phyloP scores from a whole-genome alignment of 2,113 vertebrate genomes.

The Anoura caudifer region DNA sequence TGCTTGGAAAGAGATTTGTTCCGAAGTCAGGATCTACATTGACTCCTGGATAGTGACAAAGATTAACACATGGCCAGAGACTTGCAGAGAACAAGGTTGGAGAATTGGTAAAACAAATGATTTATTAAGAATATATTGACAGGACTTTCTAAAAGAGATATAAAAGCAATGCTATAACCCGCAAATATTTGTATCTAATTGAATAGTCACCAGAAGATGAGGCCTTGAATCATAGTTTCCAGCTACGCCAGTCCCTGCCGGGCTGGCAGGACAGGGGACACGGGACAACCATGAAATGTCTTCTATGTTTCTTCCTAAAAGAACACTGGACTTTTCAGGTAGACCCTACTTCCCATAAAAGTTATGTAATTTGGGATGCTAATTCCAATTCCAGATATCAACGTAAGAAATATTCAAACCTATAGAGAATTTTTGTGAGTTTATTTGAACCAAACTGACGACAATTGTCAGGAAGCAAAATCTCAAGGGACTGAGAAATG shows the following conservation, averaged over 20 bases:
- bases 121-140: not conserved
- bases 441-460: too few species aligned
- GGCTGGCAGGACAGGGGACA: not conserved
- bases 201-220: not conserved
- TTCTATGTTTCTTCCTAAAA: not conserved
- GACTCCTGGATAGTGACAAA: not conserved
- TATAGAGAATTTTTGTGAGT: too few species aligned
- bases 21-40: not conserved
- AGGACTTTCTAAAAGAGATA: not conserved
- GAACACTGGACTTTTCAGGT: not conserved
- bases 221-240: not conserved
- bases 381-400: not conserved
- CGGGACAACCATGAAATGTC: not conserved
- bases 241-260: not conserved
- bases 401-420: too few species aligned
- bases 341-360: not conserved
- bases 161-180: not conserved
- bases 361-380: not conserved
- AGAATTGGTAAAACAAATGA: not conserved
- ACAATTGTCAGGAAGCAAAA: too few species aligned
- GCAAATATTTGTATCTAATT: not conserved
- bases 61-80: not conserved
- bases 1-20: not conserved
- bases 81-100: not conserved
- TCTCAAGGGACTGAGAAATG: too few species aligned